A percentile compares a stretch with the other conserved stretches of the same genome.
phyloP scores from a whole-genome alignment of 1,140 invertebrate species.

The Cylas formicarius region DNA sequence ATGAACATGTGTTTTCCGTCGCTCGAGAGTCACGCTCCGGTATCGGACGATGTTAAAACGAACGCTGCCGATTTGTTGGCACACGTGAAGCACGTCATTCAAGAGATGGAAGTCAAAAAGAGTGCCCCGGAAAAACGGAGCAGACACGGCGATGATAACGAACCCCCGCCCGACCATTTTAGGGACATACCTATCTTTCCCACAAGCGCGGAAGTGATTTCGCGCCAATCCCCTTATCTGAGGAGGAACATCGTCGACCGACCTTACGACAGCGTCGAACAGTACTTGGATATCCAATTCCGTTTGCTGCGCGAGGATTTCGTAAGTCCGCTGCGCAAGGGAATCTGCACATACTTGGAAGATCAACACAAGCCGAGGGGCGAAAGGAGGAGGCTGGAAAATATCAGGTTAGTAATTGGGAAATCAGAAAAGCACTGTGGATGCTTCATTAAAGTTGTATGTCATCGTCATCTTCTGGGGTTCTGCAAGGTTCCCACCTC shows the following conservation, averaged over 20 bases:
- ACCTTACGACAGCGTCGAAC: slow-evolving; percentile 53
- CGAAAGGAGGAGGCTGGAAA: slow-evolving; percentile 10
- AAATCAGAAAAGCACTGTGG: too few relatives aligned
- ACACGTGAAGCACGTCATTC: slow-evolving; percentile 32
- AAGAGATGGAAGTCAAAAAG: slow-evolving; percentile 31
- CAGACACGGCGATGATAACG: slow-evolving; percentile 24
- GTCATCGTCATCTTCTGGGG: too few relatives aligned
- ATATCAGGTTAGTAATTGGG: slow-evolving; percentile 10
- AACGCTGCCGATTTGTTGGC: slow-evolving; percentile 36
- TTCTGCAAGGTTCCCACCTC: too few relatives aligned
- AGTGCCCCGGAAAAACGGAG: not conserved
- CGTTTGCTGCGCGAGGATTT: slow-evolving; percentile 70
- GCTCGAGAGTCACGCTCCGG: slow-evolving; percentile 36
- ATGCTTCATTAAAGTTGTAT: too few relatives aligned
- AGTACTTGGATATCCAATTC: slow-evolving; percentile 75
- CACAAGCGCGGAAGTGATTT: slow-evolving; percentile 36
- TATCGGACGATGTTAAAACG: slow-evolving; percentile 34
- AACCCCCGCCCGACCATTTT: slow-evolving; percentile 44
- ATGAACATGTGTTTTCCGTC: slow-evolving; percentile 38
- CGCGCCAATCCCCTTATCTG: slow-evolving; percentile 45
- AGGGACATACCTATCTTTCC: slow-evolving; percentile 45
- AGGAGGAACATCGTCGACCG: slow-evolving; percentile 55
- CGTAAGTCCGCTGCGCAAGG: slow-evolving; percentile 50
- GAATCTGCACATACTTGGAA: slow-evolving; percentile 42
- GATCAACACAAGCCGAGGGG: slow-evolving; percentile 54